These are phyloP conservation scores for Lasioglossum albipes DNA, from an alignment of 1,140 invertebrate species.

Conservation along the genomic window DNA sequence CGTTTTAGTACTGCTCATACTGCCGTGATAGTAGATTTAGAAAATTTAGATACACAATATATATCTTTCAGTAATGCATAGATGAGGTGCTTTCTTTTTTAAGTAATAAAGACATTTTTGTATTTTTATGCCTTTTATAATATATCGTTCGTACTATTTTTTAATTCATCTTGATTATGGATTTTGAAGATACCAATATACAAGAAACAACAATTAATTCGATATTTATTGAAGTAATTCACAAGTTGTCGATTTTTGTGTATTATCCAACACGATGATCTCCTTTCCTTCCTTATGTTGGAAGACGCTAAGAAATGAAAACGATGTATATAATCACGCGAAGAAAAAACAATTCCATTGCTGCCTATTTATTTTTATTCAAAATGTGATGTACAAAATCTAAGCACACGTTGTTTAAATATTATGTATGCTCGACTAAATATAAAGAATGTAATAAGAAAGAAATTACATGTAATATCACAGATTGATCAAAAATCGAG, in stretches of 20 bases:
- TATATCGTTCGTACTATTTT: no score
- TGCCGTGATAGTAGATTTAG: conserved; percentile 84
- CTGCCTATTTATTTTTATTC: conserved; percentile 62
- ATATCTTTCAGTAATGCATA: conserved; percentile 80
- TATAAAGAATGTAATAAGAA: conserved; percentile 63
- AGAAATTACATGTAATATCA: conserved; percentile 66
- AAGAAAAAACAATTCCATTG: conserved; percentile 39
- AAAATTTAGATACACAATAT: conserved; percentile 83
- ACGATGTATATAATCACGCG: background rate
- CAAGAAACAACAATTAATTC: no score
- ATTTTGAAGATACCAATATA: no score
- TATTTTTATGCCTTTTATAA: background rate
- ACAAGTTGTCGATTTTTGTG: background rate
- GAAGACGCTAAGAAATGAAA: background rate
- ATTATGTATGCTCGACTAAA: conserved; percentile 55
- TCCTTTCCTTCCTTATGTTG: background rate
- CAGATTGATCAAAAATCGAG: conserved; percentile 63
- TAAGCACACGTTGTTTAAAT: conserved; percentile 61
- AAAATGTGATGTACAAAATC: conserved; percentile 66
- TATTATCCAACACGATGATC: background rate
- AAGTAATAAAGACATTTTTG: background rate
- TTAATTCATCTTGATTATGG: no score
- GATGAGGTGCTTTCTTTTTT: background rate
- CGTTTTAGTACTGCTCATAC: conserved; percentile 84
- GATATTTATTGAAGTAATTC: background rate